A percentile compares a stretch with the other conserved stretches of the same genome.
Evolutionary conservation across 1,140 invertebrate species (phyloP).

Genomic region (Matsumurasca onukii): DNA sequence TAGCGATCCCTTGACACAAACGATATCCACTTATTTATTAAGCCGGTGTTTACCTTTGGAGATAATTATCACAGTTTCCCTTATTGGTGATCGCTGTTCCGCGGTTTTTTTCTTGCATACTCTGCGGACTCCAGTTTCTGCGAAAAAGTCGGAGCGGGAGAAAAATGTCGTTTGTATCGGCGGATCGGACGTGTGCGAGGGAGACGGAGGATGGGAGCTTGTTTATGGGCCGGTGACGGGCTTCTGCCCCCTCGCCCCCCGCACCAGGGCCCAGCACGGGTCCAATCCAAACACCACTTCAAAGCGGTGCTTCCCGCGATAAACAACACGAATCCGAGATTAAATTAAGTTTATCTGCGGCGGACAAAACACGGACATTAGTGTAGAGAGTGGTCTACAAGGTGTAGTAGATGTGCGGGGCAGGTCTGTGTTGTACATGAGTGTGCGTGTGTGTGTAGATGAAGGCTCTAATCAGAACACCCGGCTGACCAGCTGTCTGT

Average conservation of each 20-base stretch:
- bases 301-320: constrained; percentile 27
- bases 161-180: constrained; percentile 28
- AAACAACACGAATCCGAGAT: constrained; percentile 21
- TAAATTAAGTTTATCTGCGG: constrained; percentile 25
- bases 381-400: background rate
- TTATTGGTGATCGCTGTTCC: constrained; percentile 17
- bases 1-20: too few relatives aligned
- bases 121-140: constrained; percentile 23
- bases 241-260: constrained; percentile 9
- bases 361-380: constrained; percentile 19
- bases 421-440: too few relatives aligned
- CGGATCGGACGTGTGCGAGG: constrained; percentile 23
- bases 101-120: constrained; percentile 13
- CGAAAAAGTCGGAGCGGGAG: constrained; percentile 10
- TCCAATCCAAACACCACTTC: constrained; percentile 24
- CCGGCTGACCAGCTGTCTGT: too few relatives aligned
- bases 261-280: background rate
- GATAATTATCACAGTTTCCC: constrained; percentile 23
- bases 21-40: constrained; percentile 24
- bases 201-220: constrained; percentile 23
- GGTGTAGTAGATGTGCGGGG: too few relatives aligned
- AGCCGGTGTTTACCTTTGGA: constrained; percentile 23
- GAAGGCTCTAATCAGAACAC: too few relatives aligned
- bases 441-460: too few relatives aligned
- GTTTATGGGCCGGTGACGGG: constrained; percentile 22